Evolutionary conservation across 2,888 invertebrate genomes (phyloP), one percentile per base, ranked within the genome.

Genomic region (Mongoloraphidia duomilia): DNA sequence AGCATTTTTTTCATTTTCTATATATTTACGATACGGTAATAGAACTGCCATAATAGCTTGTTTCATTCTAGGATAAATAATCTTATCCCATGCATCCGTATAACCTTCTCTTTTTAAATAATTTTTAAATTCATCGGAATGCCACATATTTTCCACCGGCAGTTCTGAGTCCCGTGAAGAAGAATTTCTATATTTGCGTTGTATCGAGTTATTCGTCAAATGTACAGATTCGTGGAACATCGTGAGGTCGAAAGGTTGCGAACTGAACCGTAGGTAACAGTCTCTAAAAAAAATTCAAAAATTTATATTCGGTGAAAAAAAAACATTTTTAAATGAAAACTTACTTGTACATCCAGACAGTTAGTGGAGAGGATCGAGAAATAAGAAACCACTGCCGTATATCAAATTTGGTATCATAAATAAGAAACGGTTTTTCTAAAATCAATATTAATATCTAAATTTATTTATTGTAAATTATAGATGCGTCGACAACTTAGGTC

Each of bases 341-440:
- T 64, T 71, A 81, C 81, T 83, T 84, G 70, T 89, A 90, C 68
- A 90, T 79, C 86, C 88, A 91, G 50, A 91, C 76, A 1, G 86
- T 84, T 38, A 91, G 68, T 0, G 90, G 90, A 60, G 86, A 84
- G 62, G 87, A 84, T 63, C 82, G 85, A 2, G 89, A 88, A 41
- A 91, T 81, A 49, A 90, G 69, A 66, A 91, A 90, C 90, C 90
- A 91, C 66, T 90, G 90, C 3, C 90, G 76, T 57, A 91, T 89
- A 65, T 91, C 90, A 62, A 90, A 90, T 68, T 91, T 91, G 2
- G 88, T 88, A 58, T 82, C 76, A 66, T 88, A 82, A 54, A 90
- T 79, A 43, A 88, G 76, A 46, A 90, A 69, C 0, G 90, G 90
- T 48, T 82, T 77, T 70, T 91, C 90, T 87, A 72, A 47, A 70